A percentile compares a stretch with the other conserved stretches of the same genome.
Evolutionary conservation across 1,140 invertebrate genomes (phyloP).

Genomic region (Mesaphorura yosii): DNA sequence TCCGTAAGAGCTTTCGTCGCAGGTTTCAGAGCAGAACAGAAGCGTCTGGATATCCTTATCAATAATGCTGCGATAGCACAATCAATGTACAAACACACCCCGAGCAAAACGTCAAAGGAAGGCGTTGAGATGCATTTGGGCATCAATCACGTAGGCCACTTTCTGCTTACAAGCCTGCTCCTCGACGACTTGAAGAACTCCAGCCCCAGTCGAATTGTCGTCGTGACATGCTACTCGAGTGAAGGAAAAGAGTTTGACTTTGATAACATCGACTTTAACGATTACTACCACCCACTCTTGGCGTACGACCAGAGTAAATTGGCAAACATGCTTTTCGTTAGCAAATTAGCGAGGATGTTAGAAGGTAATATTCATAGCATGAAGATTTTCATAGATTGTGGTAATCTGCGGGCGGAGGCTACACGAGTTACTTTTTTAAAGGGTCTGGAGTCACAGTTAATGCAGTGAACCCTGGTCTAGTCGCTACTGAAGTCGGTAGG

Average conservation of each 20-base stretch:
- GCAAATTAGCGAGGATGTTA: conserved; percentile 58
- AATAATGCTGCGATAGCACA: conserved; percentile 75
- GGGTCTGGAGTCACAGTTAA: conserved; percentile 66
- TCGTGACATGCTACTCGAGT: conserved; percentile 63
- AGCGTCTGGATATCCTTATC: conserved; percentile 11
- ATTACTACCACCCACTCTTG: conserved; percentile 51
- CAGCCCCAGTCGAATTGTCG: conserved; percentile 62
- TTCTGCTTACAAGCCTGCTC: conserved; percentile 73
- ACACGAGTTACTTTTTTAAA: conserved; percentile 36
- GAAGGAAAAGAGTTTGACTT: conserved; percentile 56
- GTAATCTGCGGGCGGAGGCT: background rate
- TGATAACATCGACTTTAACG: conserved; percentile 62
- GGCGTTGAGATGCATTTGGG: conserved; percentile 79
- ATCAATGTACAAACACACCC: conserved; percentile 70
- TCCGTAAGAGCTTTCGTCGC: conserved; percentile 63
- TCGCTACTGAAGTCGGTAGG: conserved; percentile 65
- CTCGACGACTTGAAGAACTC: conserved; percentile 61
- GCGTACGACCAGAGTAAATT: conserved; percentile 83
- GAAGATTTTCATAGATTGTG: background rate
- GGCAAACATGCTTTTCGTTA: conserved; percentile 71
- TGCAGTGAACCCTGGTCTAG: conserved; percentile 74
- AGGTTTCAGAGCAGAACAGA: conserved; percentile 37
- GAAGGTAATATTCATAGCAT: conserved; percentile 42
- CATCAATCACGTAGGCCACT: conserved; percentile 84
- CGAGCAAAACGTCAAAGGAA: conserved; percentile 55